Evolutionary conservation across 2,888 invertebrate species (phyloP), one percentile per base, ranked within the genome.

Genomic region (Acronicta alni): DNA sequence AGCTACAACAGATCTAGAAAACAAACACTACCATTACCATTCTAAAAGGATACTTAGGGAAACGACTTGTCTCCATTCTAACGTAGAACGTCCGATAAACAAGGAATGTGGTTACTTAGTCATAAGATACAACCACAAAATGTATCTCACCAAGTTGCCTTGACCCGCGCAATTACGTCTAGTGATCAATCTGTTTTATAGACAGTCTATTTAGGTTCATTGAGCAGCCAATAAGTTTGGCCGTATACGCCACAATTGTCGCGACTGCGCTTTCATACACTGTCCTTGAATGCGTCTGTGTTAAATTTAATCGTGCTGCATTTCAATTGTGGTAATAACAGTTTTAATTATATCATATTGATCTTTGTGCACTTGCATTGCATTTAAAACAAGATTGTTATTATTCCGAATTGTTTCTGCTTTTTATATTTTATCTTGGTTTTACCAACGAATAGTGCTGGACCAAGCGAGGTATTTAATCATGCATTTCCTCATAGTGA

Each of bases 261-360:
- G 59, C 65, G 59, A 42, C 56, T 67, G 61, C 63, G 67, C 73
- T 78, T 79, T 79, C 71, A 59, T 74, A 72, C 72, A 63, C 57
- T 75, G 87, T 84, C 88, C 87, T 89, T 87, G 86, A 75, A 67
- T 78, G 79, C 77, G 81, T 81, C 82, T 81, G 57, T 41, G 51
- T 62, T 57, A 75, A 70, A 80, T 80, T 73, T 73, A 77, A 73
- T 72, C 74, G 66, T 59, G 77, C 57, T 67, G 80, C 81, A 81
- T 84, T 83, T 81, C 81, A 88, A 85, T 88, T 68, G 64, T 60
- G 42, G 42, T 62, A 76, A 72, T 72, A 64, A 45, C 46, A 48
- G 57, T 67, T 61, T 70, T 66, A 70, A 69, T 68, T 68, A 62
- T 57, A 32, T 57, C 47, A 58, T 69, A 68, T 69, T 75, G 69